A percentile compares a stretch with the other conserved stretches of the same genome.
Conservation (phyloP, 2,113 vertebrate genomes). For the Columbina picui region DNA sequence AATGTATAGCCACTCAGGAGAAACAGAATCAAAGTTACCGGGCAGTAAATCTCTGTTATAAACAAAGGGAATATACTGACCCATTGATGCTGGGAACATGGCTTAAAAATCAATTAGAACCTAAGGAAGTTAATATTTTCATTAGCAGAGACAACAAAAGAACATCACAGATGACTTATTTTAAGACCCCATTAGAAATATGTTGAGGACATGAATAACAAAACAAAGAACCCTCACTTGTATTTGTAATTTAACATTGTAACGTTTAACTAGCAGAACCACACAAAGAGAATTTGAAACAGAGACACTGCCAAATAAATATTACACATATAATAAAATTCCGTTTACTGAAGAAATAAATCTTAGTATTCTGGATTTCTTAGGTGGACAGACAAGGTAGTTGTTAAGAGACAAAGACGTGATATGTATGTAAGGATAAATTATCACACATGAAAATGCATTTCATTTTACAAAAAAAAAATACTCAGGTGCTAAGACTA, state of each 20-base stretch:
- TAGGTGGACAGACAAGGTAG: background rate
- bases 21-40: conserved; percentile 34
- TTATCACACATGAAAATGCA: background rate
- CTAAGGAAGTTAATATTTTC: background rate
- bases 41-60: conserved; percentile 19
- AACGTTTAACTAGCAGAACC: background rate
- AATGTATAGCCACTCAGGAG: conserved; percentile 22
- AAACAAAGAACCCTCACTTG: background rate
- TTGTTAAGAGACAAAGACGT: background rate
- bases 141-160: background rate
- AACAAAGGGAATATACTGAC: background rate
- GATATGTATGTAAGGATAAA: background rate
- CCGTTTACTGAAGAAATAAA: background rate
- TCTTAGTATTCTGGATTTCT: background rate
- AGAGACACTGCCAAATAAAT: background rate
- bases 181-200: background rate
- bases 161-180: background rate
- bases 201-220: background rate
- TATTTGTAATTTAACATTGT: background rate
- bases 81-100: background rate
- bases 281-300: background rate
- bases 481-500: background rate
- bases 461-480: background rate
- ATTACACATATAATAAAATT: background rate
- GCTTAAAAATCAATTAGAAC: conserved; percentile 2